These are phyloP conservation scores for Leucoma salicis DNA, from an alignment of 2,888 invertebrate species.

Conservation along the genomic window DNA sequence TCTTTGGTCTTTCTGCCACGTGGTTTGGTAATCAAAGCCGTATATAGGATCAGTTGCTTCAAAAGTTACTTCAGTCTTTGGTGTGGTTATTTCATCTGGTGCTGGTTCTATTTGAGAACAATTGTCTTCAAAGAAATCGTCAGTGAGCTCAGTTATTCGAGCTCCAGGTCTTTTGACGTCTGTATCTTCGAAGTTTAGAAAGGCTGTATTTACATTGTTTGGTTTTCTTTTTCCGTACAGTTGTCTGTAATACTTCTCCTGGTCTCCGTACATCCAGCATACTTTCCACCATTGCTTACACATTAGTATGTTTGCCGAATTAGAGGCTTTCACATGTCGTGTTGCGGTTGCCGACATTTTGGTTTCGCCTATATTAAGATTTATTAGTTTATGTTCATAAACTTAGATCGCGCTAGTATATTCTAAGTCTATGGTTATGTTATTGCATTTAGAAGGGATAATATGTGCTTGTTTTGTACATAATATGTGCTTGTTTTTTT, in stretches of 20 bases:
- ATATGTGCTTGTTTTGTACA: conserved; percentile 26
- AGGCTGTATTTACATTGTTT: conserved; percentile 58
- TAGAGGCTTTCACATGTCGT: conserved; percentile 75
- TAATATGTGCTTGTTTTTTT: too few relatives aligned
- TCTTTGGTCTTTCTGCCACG: conserved; percentile 79
- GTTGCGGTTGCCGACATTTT: conserved; percentile 78
- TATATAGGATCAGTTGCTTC: conserved; percentile 68
- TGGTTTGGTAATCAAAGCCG: conserved; percentile 60
- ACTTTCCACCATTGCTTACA: conserved; percentile 96
- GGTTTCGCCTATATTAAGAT: too few relatives aligned
- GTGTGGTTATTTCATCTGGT: conserved; percentile 52
- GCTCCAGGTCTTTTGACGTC: conserved; percentile 73
- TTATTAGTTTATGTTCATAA: too few relatives aligned
- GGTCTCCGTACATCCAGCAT: conserved; percentile 93
- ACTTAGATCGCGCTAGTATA: too few relatives aligned
- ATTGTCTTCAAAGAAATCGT: conserved; percentile 71
- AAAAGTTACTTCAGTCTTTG: conserved; percentile 42
- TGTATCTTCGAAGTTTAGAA: conserved; percentile 56
- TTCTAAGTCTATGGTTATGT: too few relatives aligned
- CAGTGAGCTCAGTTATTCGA: conserved; percentile 75
- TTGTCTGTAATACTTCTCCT: conserved; percentile 92
- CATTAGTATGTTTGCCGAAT: conserved; percentile 88
- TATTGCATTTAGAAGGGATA: conserved; percentile 18
- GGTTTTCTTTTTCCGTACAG: conserved; percentile 85
- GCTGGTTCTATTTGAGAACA: conserved; percentile 63